Conservation (phyloP, 2,113 vertebrate genomes). For the Lagopus muta region DNA sequence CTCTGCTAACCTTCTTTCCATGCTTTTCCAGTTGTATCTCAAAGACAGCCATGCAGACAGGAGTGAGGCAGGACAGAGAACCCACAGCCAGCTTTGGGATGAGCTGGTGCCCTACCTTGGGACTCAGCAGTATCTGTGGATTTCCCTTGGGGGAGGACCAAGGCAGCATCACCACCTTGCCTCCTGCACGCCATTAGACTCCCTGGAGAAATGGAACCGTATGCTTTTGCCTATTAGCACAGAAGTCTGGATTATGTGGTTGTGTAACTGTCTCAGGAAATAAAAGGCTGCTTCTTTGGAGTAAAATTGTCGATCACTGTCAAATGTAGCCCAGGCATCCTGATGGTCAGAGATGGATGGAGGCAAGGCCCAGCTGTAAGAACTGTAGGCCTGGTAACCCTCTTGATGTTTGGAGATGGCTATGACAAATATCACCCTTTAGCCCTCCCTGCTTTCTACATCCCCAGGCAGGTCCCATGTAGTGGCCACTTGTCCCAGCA, state of each 20-base stretch:
- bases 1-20: background rate
- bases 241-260: background rate
- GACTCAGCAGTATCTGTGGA: background rate
- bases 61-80: background rate
- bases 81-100: background rate
- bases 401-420: background rate
- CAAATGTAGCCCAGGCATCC: background rate
- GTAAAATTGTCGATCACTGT: background rate
- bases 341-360: fast-evolving
- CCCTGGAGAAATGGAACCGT: conserved; percentile 8
- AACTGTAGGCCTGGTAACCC: background rate
- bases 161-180: background rate
- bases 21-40: background rate
- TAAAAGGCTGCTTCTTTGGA: background rate
- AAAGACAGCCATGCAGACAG: background rate
- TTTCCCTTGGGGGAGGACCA: background rate
- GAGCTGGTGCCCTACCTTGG: background rate
- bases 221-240: background rate
- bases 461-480: background rate
- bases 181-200: background rate
- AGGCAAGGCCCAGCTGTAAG: background rate
- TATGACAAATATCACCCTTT: background rate
- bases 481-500: background rate
- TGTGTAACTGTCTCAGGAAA: background rate
- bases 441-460: background rate